A percentile compares a stretch with the other conserved stretches of the same genome.
These are phyloP conservation scores for Drosophila borealis DNA, from an alignment of 2,888 invertebrate species.

Conservation along the genomic window DNA sequence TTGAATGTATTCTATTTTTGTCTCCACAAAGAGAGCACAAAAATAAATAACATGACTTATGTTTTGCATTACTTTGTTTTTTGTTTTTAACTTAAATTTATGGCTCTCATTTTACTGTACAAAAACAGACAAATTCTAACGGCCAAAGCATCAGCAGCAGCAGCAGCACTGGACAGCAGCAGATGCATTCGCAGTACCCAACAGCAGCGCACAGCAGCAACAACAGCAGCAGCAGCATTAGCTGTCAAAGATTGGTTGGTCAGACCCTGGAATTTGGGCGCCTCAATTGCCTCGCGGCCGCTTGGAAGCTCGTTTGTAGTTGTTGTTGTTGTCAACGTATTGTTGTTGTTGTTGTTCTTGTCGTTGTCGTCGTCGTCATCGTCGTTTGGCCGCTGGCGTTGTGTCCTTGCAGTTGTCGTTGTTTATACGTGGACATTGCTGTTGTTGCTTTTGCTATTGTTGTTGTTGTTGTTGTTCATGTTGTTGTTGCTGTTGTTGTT, in stretches of 20 bases:
- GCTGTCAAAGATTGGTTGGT: conserved; percentile 33
- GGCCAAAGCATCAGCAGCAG: conserved; percentile 52
- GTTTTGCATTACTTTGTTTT: conserved; percentile 53
- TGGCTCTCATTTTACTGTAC: conserved; percentile 74
- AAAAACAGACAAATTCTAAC: conserved; percentile 73
- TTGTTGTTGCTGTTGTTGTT: conserved; percentile 14
- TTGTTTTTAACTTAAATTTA: conserved; percentile 71
- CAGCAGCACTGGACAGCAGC: conserved; percentile 33
- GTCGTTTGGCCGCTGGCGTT: conserved; percentile 43
- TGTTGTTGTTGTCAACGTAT: conserved; percentile 45
- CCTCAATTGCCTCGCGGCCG: conserved; percentile 44
- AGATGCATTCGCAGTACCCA: conserved; percentile 17
- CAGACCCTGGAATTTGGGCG: conserved; percentile 16
- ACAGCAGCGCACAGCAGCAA: conserved; percentile 17
- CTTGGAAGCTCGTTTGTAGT: conserved; percentile 73
- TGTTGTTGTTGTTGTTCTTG: conserved; percentile 24
- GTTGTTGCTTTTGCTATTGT: conserved; percentile 6
- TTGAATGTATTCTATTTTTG: conserved; percentile 60
- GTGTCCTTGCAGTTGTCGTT: conserved; percentile 23
- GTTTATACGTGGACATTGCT: conserved; percentile 14
- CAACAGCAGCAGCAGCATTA: conserved; percentile 29
- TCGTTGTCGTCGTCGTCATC: conserved; percentile 34
- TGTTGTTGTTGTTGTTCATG: conserved; percentile 6
- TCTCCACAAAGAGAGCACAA: conserved; percentile 45
- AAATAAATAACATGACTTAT: conserved; percentile 68